Conservation (phyloP, 2,113 vertebrate genomes). For the Oryzias curvinotus region DNA sequence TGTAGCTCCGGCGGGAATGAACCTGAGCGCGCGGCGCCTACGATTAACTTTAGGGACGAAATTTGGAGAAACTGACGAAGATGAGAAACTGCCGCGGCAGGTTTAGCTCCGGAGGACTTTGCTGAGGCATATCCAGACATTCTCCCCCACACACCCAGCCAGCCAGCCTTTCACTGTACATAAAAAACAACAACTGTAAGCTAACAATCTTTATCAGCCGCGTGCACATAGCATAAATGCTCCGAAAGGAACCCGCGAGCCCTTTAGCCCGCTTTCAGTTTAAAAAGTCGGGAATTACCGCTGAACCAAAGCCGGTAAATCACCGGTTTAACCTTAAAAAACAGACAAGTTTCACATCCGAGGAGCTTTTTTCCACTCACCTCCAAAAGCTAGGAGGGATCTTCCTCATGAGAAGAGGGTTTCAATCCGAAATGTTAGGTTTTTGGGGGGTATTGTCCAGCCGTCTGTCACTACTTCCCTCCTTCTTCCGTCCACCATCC, state of each 20-base stretch:
- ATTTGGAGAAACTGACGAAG: not conserved
- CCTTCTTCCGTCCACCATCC: conserved; percentile 51
- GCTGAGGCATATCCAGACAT: conserved; percentile 11
- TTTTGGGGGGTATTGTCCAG: conserved; percentile 3
- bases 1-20: not conserved
- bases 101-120: conserved; percentile 50
- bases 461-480: conserved; percentile 53
- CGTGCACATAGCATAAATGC: no score
- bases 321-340: not conserved
- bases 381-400: conserved; percentile 15
- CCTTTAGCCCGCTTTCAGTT: no score
- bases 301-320: conserved; percentile 1
- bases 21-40: conserved; percentile 10
- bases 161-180: no score
- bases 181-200: not conserved
- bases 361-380: conserved; percentile 41
- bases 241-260: no score
- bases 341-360: not conserved
- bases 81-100: conserved; percentile 5
- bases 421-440: conserved; percentile 7
- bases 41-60: not conserved
- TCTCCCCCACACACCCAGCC: no score
- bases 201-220: not conserved
- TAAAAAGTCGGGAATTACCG: conserved; percentile 8
- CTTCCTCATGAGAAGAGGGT: conserved; percentile 25